Conservation (phyloP, 2,113 vertebrate genomes). For the Halichoeres trimaculatus region DNA sequence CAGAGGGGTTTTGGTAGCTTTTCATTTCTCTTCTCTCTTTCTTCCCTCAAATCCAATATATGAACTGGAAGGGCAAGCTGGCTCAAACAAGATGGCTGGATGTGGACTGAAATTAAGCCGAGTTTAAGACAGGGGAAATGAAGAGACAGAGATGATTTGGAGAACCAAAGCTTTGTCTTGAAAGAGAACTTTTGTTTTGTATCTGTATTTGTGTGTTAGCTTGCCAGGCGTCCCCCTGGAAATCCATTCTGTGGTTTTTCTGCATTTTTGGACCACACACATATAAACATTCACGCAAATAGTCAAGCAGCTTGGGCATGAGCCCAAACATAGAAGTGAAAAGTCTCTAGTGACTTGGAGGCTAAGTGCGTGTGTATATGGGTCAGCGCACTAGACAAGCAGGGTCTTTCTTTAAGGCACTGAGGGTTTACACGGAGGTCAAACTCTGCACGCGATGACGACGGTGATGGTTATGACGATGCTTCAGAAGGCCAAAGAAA, state of each 20-base stretch:
- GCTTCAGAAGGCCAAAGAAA: constrained; percentile 54
- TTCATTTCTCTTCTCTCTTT: constrained; percentile 21
- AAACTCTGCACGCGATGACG: constrained; percentile 48
- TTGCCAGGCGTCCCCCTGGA: constrained; percentile 26
- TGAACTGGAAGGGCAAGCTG: constrained; percentile 35
- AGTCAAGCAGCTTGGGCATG: constrained; percentile 39
- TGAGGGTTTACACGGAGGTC: constrained; percentile 73
- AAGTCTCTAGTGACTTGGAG: constrained; percentile 73
- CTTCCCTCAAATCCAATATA: constrained; percentile 39
- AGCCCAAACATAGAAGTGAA: constrained; percentile 72
- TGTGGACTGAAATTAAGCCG: constrained; percentile 15
- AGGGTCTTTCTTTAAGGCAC: constrained; percentile 66
- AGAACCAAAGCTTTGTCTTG: constrained; percentile 16
- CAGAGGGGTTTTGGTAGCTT: constrained; percentile 53
- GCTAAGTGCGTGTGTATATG: constrained; percentile 65
- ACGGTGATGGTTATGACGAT: constrained; percentile 37
- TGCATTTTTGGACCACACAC: constrained; percentile 45
- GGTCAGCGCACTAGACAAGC: constrained; percentile 59
- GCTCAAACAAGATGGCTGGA: constrained; percentile 13
- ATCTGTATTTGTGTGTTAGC: constrained; percentile 32
- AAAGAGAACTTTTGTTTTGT: constrained; percentile 12
- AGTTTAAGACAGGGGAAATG: constrained; percentile 3
- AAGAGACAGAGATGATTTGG: constrained; percentile 6
- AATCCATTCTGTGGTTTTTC: constrained; percentile 59
- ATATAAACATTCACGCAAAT: constrained; percentile 21